Conservation (phyloP, 2,113 vertebrate genomes). For the Zapus hudsonius region DNA sequence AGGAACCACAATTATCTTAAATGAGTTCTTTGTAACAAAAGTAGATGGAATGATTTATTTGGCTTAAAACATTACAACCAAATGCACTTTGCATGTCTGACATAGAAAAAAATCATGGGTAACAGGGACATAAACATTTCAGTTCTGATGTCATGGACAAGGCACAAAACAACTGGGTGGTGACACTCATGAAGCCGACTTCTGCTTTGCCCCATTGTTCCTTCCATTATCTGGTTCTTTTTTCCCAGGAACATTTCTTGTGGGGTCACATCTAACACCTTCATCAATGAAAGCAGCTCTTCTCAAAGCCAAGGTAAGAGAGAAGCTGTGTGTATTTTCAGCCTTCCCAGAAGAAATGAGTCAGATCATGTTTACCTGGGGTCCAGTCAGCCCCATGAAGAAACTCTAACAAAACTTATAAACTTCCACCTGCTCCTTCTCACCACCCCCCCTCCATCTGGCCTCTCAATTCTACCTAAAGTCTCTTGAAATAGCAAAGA, state of each 20-base stretch:
- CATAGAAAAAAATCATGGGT: neutral
- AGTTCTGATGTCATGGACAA: constrained; percentile 32
- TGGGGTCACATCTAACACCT: neutral
- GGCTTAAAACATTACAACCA: constrained; percentile 51
- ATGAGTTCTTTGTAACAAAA: neutral
- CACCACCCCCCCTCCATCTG: neutral
- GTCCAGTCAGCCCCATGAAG: neutral
- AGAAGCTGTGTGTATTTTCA: neutral
- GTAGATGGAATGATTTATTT: constrained; percentile 67
- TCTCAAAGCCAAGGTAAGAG: neutral
- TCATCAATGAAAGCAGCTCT: neutral
- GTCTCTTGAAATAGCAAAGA: neutral
- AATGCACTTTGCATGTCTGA: constrained; percentile 22
- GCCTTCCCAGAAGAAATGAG: neutral
- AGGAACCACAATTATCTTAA: neutral
- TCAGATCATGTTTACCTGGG: neutral
- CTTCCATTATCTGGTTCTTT: neutral
- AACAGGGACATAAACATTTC: constrained; percentile 21
- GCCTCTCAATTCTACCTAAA: neutral
- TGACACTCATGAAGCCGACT: neutral
- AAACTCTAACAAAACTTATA: neutral
- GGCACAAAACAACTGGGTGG: constrained; percentile 20
- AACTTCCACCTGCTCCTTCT: neutral
- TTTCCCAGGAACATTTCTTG: neutral
- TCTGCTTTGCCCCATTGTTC: neutral